A percentile compares a stretch with the other conserved stretches of the same genome.
phyloP scores from a whole-genome alignment of 2,113 vertebrate genomes.

The Myrmecophaga tridactyla region DNA sequence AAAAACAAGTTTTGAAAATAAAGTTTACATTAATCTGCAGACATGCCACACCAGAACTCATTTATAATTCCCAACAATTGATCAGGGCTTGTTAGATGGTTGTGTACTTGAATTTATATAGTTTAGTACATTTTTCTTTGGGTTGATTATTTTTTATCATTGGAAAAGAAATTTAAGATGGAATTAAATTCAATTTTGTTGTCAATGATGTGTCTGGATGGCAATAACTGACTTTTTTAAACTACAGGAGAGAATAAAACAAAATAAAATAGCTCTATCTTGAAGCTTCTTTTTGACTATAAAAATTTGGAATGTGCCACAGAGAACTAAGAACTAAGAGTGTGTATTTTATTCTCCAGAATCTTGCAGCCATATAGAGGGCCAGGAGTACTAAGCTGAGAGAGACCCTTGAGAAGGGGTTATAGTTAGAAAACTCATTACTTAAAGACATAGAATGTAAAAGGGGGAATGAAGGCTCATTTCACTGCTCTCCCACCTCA shows the following conservation, averaged over 20 bases:
- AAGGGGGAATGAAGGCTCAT: neutral
- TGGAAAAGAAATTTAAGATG: slow-evolving; percentile 50
- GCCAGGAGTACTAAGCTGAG: neutral
- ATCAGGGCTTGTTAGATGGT: slow-evolving; percentile 29
- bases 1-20: slow-evolving; percentile 51
- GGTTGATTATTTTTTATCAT: slow-evolving; percentile 40
- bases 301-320: slow-evolving; percentile 7
- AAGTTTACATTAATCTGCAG: slow-evolving; percentile 48
- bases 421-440: slow-evolving; percentile 13
- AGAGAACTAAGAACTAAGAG: neutral
- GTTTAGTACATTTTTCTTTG: slow-evolving; percentile 43
- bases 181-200: slow-evolving; percentile 61
- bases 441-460: neutral
- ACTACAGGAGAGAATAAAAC: slow-evolving; percentile 2
- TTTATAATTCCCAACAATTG: slow-evolving; percentile 46
- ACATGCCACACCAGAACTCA: slow-evolving; percentile 27
- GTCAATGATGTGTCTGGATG: slow-evolving; percentile 21
- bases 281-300: neutral
- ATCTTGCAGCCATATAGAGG: neutral
- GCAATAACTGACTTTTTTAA: slow-evolving; percentile 36
- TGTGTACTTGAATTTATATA: slow-evolving; percentile 31
- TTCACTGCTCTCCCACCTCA: neutral
- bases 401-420: neutral
- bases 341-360: neutral
- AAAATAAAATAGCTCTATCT: slow-evolving; percentile 37